Conservation (phyloP, 2,113 vertebrate species). For the Microtus ochrogaster region DNA sequence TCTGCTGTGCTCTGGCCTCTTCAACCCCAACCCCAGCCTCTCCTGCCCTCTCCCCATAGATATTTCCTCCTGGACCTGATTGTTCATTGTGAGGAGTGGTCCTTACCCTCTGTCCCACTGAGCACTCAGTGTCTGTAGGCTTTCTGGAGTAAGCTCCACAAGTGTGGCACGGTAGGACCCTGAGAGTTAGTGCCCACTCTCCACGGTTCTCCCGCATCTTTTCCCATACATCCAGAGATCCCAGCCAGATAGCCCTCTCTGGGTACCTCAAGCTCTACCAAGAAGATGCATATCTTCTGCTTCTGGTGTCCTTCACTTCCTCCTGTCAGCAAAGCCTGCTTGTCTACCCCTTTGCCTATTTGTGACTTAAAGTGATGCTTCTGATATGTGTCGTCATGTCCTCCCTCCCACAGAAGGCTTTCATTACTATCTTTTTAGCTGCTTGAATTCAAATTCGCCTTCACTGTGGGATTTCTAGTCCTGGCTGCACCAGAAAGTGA, state of each 20-base stretch:
- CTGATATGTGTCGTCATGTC: neutral
- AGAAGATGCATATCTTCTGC: neutral
- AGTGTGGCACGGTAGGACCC: neutral
- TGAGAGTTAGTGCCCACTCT: neutral
- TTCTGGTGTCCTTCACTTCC: neutral
- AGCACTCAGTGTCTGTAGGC: neutral
- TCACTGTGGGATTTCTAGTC: neutral
- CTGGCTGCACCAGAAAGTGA: neutral
- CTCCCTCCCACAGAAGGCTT: neutral
- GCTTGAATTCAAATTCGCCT: constrained; percentile 17
- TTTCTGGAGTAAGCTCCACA: neutral
- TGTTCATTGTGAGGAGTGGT: neutral
- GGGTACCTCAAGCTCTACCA: neutral
- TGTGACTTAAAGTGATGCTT: neutral
- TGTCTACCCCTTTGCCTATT: neutral
- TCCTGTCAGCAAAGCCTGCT: neutral
- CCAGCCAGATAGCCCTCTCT: neutral
- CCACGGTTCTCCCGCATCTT: neutral
- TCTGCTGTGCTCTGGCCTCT: neutral
- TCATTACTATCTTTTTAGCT: neutral
- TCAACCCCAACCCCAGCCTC: neutral
- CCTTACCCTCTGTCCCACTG: neutral
- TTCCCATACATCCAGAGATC: neutral
- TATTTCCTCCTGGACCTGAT: neutral
- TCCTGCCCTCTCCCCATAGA: neutral